Evolutionary conservation across 2,888 invertebrate genomes (phyloP).

Genomic region (Cerastis leucographa): DNA sequence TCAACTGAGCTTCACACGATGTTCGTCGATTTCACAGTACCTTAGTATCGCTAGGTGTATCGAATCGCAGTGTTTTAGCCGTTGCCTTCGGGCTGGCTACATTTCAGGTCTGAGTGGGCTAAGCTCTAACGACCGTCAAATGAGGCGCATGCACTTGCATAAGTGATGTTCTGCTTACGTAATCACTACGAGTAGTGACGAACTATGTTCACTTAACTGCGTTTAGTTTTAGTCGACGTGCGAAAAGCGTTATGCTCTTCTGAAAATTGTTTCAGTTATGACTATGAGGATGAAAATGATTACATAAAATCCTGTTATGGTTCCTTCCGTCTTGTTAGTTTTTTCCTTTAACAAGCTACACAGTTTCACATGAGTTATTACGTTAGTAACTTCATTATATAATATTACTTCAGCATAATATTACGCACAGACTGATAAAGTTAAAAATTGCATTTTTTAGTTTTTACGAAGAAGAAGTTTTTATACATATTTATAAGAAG

Average conservation of each 20-base stretch:
- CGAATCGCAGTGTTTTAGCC: constrained; percentile 54
- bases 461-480: too few relatives aligned
- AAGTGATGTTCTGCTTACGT: constrained; percentile 86
- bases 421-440: constrained; percentile 25
- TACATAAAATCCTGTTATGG: background rate
- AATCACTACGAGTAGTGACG: constrained; percentile 72
- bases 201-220: constrained; percentile 10
- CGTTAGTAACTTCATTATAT: background rate
- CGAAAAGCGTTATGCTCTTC: constrained; percentile 6
- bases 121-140: constrained; percentile 85
- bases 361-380: background rate
- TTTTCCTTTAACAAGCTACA: background rate
- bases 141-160: constrained; percentile 87
- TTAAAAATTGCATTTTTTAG: constrained; percentile 26
- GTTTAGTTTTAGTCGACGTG: constrained; percentile 26
- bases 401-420: background rate
- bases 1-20: constrained; percentile 33
- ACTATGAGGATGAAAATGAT: background rate
- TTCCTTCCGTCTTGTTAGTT: background rate
- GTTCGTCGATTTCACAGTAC: constrained; percentile 50
- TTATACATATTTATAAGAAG: background rate
- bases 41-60: constrained; percentile 48
- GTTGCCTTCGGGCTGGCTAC: constrained; percentile 45
- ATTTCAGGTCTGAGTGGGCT: constrained; percentile 56
- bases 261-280: background rate